A percentile compares a stretch with the other conserved stretches of the same genome.
These are phyloP conservation scores for Aleadryas rufinucha DNA, from an alignment of 2,113 vertebrate genomes.

Conservation along the genomic window DNA sequence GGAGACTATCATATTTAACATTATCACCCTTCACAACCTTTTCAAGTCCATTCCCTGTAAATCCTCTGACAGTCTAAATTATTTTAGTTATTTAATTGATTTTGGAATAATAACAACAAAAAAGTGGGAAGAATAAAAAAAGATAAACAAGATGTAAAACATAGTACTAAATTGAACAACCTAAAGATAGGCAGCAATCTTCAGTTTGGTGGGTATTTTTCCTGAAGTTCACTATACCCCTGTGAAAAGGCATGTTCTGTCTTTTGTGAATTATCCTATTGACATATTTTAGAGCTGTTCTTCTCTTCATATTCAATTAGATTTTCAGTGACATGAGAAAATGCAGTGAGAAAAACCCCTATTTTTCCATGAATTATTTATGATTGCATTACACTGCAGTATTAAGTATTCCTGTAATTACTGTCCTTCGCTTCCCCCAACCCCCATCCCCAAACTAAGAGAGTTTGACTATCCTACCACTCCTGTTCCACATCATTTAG, in stretches of 20 bases:
- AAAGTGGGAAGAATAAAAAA: not conserved
- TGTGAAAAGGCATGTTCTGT: not conserved
- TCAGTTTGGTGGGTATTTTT: not conserved
- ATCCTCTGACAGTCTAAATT: not conserved
- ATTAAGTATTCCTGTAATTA: not conserved
- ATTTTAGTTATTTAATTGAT: not conserved
- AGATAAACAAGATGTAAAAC: not conserved
- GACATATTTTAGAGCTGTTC: not conserved
- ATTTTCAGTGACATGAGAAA: not conserved
- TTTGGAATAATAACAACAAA: not conserved
- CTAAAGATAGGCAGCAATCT: not conserved
- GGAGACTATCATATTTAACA: not conserved
- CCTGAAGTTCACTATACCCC: not conserved
- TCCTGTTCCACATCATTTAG: not conserved
- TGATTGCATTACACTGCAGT: not conserved
- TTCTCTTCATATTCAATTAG: not conserved
- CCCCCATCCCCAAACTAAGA: not conserved
- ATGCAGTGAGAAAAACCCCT: not conserved
- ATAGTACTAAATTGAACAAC: not conserved
- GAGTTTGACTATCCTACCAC: not conserved
- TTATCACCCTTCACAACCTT: not conserved
- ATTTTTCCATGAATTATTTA: not conserved
- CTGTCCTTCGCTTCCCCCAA: not conserved
- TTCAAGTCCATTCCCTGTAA: not conserved
- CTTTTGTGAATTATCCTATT: not conserved